Evolutionary conservation across 2,888 invertebrate species (phyloP).

Genomic region (Drosophila algonquin): DNA sequence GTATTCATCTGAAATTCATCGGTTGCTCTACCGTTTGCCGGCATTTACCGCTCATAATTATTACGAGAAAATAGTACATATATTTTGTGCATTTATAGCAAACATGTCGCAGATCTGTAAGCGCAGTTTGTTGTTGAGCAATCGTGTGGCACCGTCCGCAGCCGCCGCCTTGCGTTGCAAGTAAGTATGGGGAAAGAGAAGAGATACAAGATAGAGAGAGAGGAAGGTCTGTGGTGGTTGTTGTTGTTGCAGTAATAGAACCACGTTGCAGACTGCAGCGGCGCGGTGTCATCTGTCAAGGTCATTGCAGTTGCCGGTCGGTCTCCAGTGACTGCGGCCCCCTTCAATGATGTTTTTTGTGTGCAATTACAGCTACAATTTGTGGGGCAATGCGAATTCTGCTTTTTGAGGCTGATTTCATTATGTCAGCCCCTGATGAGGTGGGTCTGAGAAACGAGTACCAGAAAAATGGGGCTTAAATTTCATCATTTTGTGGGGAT

Average conservation of each 20-base stretch:
- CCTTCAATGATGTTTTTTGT: conserved; percentile 16
- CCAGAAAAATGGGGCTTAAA: not conserved
- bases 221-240: conserved; percentile 1
- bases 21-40: conserved; percentile 21
- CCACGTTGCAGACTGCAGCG: conserved; percentile 52
- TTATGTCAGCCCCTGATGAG: conserved; percentile 53
- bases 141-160: conserved; percentile 48
- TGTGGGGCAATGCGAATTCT: conserved; percentile 20
- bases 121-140: conserved; percentile 58
- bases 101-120: conserved; percentile 67
- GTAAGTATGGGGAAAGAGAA: conserved; percentile 46
- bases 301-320: conserved; percentile 68
- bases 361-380: conserved; percentile 21
- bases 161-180: conserved; percentile 62
- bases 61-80: conserved; percentile 27
- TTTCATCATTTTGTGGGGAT: conserved; percentile 18
- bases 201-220: not conserved
- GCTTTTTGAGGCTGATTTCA: conserved; percentile 21
- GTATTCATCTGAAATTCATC: conserved; percentile 24
- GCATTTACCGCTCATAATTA: conserved; percentile 28
- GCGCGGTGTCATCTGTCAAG: conserved; percentile 72
- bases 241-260: conserved; percentile 27
- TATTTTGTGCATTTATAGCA: conserved; percentile 26
- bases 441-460: not conserved
- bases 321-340: conserved; percentile 10